Conservation (phyloP, 2,797 vertebrate genomes). For the Moxostoma hubbsi region DNA sequence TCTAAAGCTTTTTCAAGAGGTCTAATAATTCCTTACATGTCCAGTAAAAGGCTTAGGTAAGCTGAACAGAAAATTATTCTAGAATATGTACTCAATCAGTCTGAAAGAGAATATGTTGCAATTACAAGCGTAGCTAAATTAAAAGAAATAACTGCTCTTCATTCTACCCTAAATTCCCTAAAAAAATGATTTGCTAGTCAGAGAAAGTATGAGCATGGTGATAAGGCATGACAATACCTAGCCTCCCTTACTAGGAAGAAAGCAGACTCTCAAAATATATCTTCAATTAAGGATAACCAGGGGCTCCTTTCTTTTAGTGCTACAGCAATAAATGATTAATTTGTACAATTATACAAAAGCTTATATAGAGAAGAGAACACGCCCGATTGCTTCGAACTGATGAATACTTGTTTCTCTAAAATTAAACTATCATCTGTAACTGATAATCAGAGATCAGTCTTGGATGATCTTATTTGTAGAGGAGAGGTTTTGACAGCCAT, state of each 20-base stretch:
- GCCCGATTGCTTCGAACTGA: background rate
- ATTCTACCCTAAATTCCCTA: too few species aligned
- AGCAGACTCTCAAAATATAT: background rate
- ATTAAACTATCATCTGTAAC: background rate
- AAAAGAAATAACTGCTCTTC: too few species aligned
- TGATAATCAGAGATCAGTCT: background rate
- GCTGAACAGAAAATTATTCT: too few species aligned
- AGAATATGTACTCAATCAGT: too few species aligned
- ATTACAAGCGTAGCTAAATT: too few species aligned
- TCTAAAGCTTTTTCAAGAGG: too few species aligned
- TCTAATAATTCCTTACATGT: too few species aligned
- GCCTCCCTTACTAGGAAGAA: background rate
- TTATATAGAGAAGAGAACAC: background rate
- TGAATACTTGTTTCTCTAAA: background rate
- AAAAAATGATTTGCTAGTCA: background rate
- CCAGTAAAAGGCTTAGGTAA: too few species aligned
- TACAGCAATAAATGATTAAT: background rate
- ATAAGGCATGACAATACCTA: background rate
- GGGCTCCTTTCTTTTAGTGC: background rate
- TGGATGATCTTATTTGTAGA: background rate
- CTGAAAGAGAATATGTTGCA: too few species aligned
- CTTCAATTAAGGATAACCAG: background rate
- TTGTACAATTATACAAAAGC: background rate
- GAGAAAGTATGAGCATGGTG: background rate
- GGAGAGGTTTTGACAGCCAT: background rate